phyloP scores from a whole-genome alignment of 2,113 vertebrate species.

The Anolis carolinensis region DNA sequence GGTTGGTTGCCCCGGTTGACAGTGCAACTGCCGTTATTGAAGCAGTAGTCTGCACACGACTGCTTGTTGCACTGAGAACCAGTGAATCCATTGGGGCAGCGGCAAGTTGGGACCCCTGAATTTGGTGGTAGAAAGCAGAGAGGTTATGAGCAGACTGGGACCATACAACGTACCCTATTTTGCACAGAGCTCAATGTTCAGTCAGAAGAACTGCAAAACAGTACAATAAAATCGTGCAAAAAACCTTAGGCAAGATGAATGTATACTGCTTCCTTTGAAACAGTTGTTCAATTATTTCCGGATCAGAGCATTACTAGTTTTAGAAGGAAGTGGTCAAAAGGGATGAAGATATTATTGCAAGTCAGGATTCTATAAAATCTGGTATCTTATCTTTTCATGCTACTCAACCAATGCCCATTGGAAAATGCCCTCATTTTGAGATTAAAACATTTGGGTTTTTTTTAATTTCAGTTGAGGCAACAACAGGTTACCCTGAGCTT shows the following conservation, averaged over 20 bases:
- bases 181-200: not conserved
- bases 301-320: not conserved
- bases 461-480: not conserved
- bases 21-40: slow-evolving; percentile 86
- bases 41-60: slow-evolving; percentile 87
- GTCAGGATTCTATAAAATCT: not conserved
- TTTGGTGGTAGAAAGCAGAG: not conserved
- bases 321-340: not conserved
- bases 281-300: not conserved
- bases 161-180: not conserved
- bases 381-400: not conserved
- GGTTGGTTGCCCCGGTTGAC: slow-evolving; percentile 96
- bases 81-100: slow-evolving; percentile 92
- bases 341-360: not conserved
- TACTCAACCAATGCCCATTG: not conserved
- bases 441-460: too few relatives aligned
- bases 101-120: slow-evolving; percentile 90
- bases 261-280: too few relatives aligned
- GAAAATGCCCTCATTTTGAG: not conserved
- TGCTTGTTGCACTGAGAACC: slow-evolving; percentile 88
- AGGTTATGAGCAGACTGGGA: not conserved
- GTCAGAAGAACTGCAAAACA: not conserved
- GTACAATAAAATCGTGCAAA: not conserved
- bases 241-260: not conserved
- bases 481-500: not conserved